Evolutionary conservation across 1,140 invertebrate genomes (phyloP), one percentile per base, ranked within the genome.

Genomic region (Procambarus clarkii): DNA sequence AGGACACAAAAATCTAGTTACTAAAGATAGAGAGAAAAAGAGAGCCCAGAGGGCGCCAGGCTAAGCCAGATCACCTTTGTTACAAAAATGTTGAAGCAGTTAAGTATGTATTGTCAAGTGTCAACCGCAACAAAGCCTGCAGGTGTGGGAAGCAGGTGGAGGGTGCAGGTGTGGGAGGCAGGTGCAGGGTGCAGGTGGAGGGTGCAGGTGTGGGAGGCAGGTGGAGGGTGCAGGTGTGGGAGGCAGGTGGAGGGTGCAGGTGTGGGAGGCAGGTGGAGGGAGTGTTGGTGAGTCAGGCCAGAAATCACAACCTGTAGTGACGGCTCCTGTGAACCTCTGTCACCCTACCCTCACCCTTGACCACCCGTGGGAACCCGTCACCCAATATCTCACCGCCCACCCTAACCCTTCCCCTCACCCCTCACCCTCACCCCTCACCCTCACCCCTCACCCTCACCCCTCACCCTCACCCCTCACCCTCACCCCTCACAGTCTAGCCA

Each of bases 301-400:
- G 4, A 58, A n/a, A 64, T 9, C 15, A 64, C 13, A 64, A 74
- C 69, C 69, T 24, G 69, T 74, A 21, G 3, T 74, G 69, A 21
- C 7, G 21, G 4, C 4, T 74, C 69, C 69, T 24, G 4, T 24
- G 69, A 74, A 64, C 69, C 69, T n/a, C n/a, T 3, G 13, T 74
- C n/a, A 74, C 7, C 69, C 69, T 74, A n/a, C n/a, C 69, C 69
- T 74, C n/a, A 74, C 11, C 69, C 69, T 3, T 64, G 60, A 74
- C 69, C 69, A 74, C 69, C 69, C n/a, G 69, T 74, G 69, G n/a
- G 69, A 74, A 74, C 24, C 69, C 18, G 21, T 74, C 69, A 74
- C 69, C 69, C 11, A n/a, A 74, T 34, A 24, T n/a, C 69, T 24
- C 69, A 74, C 69, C 60, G 3, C 60, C 60, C 60, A 9, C 60